These are phyloP conservation scores for Heliconius sara DNA, from an alignment of 2,888 invertebrate species.

Conservation along the genomic window DNA sequence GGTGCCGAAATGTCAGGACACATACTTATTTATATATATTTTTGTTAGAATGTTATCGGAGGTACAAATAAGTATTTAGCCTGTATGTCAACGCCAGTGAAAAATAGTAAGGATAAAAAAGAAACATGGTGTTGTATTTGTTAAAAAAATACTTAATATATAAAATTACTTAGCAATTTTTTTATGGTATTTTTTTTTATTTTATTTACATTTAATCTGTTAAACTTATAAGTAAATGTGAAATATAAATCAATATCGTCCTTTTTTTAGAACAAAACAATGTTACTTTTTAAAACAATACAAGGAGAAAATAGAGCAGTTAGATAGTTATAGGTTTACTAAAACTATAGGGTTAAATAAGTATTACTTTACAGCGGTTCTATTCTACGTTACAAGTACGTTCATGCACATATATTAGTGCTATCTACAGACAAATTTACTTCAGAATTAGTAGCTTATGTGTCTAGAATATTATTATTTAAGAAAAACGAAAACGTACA, in stretches of 20 bases:
- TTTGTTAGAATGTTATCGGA: not conserved
- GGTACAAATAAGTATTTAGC: conserved; percentile 1
- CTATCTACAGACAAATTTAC: conserved; percentile 7
- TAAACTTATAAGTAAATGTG: not conserved
- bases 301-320: not conserved
- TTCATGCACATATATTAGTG: conserved; percentile 12
- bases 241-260: not conserved
- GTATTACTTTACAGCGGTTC: not conserved
- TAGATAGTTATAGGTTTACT: conserved; percentile 16
- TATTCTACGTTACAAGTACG: conserved; percentile 1
- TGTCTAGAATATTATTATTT: not conserved
- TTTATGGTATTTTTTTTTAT: not conserved
- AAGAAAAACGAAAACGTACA: not conserved
- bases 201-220: not conserved
- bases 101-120: conserved; percentile 2
- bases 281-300: not conserved
- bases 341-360: not conserved
- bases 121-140: conserved; percentile 7
- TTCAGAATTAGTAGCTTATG: not conserved
- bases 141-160: no score
- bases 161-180: no score
- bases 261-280: conserved; percentile 6
- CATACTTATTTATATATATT: not conserved
- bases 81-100: conserved; percentile 14
- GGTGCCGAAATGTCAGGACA: conserved; percentile 5